Base-by-base conservation (phyloP, 2,888 invertebrate species). In the Cosmia trapezina region DNA sequence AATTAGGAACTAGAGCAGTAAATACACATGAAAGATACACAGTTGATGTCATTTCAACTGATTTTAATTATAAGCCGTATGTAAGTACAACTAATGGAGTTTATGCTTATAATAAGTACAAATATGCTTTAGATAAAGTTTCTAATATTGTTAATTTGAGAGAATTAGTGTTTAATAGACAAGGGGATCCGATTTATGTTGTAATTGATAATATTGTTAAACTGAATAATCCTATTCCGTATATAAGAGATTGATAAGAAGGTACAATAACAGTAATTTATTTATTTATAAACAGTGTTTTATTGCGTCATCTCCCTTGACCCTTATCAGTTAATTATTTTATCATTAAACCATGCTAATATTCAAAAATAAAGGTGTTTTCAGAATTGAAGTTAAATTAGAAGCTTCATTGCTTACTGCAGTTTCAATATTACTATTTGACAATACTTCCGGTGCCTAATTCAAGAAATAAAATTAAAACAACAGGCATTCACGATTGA, bases 51-150 rank as follows among this genome's bases (percentile, higher is more conserved):
- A 83, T 95, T 4, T 85, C 93, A 0, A 91, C 91, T 0, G 93
- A 95, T 85, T 70, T 86, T 19, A 86, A 90, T 82, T 89, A 78
- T 12, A 93, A 90, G 71, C 91, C 93, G 0, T 93, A 89, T 76
- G 80, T 94, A 2, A 88, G 91, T 65, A 89, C 94, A 0, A 90
- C 86, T 2, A 90, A 90, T 65, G 95, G 95, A 1, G 70, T 95
- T 0, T 95, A 90, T 64, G 87, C 90, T 0, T 96, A 95, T 61
- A 95, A 96, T 86, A 95, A 94, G 65, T 95, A 93, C 72, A 96
- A 95, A 70, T 95, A 90, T 73, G 93, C 90, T 0, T 88, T 94
- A 65, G 95, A 95, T 77, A 95, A 91, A 81, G 88, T 92, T 11
- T 89, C 92, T 3, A 87, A 91, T 76, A 83, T 95, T 37, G 88